Conservation (phyloP, 2,113 vertebrate species). For the Tragelaphus strepsiceros region DNA sequence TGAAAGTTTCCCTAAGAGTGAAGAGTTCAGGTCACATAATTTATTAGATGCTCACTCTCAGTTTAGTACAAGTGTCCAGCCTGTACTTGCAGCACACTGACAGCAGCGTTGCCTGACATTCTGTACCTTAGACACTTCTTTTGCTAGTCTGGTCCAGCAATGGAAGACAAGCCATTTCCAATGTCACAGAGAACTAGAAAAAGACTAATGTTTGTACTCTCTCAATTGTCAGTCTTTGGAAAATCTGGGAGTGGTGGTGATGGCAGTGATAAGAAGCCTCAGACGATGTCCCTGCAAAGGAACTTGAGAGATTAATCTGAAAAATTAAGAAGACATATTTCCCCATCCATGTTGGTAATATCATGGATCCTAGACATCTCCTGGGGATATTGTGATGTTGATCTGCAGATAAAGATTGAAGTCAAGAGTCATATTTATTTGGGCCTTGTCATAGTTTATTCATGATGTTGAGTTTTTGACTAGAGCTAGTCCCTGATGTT, state of each 20-base stretch:
- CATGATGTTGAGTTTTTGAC: neutral
- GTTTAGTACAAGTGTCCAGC: neutral
- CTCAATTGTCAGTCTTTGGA: neutral
- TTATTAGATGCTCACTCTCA: neutral
- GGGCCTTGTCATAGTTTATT: neutral
- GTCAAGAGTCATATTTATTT: neutral
- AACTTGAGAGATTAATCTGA: neutral
- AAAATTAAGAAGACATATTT: neutral
- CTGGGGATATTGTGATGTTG: neutral
- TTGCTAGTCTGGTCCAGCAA: neutral
- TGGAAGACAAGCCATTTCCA: neutral
- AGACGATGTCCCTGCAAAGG: neutral
- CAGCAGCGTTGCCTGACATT: neutral
- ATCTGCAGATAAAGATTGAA: neutral
- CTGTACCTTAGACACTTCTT: neutral
- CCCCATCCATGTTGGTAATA: neutral
- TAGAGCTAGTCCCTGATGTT: neutral
- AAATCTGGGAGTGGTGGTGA: neutral
- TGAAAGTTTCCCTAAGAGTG: neutral
- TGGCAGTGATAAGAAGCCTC: neutral
- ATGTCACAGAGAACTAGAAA: neutral
- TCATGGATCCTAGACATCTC: neutral
- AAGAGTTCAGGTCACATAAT: neutral
- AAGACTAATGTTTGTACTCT: neutral
- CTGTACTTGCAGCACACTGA: neutral